Percentiles rank a stretch among this genome's conserved stretches.
Conservation (phyloP, 2,888 invertebrate genomes). For the Seira ritae region DNA sequence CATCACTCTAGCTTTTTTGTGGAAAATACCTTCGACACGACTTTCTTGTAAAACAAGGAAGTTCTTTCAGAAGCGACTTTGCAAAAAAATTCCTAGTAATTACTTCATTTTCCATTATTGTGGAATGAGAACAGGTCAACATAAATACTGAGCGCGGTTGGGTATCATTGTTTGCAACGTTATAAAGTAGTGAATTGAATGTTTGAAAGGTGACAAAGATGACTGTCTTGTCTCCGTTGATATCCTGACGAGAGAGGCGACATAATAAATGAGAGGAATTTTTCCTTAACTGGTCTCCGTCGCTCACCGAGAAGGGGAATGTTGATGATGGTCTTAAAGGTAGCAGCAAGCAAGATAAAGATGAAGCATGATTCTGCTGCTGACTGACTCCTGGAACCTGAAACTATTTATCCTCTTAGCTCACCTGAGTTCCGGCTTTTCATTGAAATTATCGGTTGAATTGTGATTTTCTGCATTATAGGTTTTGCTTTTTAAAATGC, state of each 20-base stretch:
- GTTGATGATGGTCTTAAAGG: neutral
- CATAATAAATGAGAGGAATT: conserved; percentile 3
- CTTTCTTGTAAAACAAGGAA: conserved; percentile 1
- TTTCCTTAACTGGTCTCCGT: neutral
- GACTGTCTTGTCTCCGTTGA: conserved; percentile 11
- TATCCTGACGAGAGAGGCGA: neutral
- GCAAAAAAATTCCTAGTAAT: neutral
- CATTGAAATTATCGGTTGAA: neutral
- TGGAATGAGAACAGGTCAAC: neutral
- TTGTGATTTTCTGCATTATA: neutral
- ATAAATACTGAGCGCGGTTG: neutral
- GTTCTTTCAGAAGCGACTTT: neutral
- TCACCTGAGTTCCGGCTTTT: neutral
- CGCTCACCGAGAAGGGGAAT: neutral
- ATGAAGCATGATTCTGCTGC: neutral
- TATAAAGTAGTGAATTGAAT: conserved; percentile 2
- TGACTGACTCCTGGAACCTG: neutral
- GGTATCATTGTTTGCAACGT: neutral
- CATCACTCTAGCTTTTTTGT: neutral
- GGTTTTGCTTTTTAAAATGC: neutral
- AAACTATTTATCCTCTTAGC: neutral
- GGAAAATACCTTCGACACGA: neutral
- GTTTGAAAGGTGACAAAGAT: conserved; percentile 7
- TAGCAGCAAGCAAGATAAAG: neutral
- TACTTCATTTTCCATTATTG: conserved; percentile 2